Base-by-base conservation (phyloP, 2,113 vertebrate species). In the Odontophorus gujanensis region DNA sequence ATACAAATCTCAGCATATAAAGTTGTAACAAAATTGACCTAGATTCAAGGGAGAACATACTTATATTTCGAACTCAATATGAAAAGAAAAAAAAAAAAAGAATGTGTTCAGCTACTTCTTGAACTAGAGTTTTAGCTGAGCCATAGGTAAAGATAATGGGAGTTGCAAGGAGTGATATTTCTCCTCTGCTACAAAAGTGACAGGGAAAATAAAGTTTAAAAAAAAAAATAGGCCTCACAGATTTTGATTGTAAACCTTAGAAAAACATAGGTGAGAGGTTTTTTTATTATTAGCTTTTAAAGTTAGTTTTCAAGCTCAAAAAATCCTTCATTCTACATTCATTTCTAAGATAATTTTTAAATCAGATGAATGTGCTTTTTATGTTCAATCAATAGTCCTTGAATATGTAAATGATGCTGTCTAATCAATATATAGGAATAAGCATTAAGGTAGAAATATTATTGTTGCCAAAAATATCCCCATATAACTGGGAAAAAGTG, bases 91-190 rank as follows among this genome's bases (percentile, higher is more conserved):
- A 86, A 82, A 25, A 61, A 61, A 61, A 36, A 50, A 85, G 71
- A 73, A 85, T 82, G 34, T 72, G 65, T 89, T 94, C 87, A 93
- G 81, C 85, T 91, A 2, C 90, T 93, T 96, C 59, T 72, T 89
- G 53, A 59, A 22, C 67, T 76, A 87, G 42, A 17, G 40, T 7
- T 94, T 80, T 84, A 67, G 76, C 36, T 55, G 48, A 9, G 16
- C 32, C 7, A 61, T 62, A 87, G 62, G 72, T 83, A 55, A 92
- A 92, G 95, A 67, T 81, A 93, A 94, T 88, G 81, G 32, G 48
- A 88, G 30, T 26, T 89, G 42, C 81, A 85, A 87, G 80, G 47
- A 51, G 26, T 8, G 92, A 38, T 86, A 86, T 81, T 95, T 88
- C 48, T 93, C 30, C 18, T 16, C 62, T 86, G 28, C 32, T 62